Evolutionary conservation across 2,797 vertebrate genomes (phyloP), one percentile per base, ranked within the genome.

Genomic region (Oceanodroma leucorhoa): DNA sequence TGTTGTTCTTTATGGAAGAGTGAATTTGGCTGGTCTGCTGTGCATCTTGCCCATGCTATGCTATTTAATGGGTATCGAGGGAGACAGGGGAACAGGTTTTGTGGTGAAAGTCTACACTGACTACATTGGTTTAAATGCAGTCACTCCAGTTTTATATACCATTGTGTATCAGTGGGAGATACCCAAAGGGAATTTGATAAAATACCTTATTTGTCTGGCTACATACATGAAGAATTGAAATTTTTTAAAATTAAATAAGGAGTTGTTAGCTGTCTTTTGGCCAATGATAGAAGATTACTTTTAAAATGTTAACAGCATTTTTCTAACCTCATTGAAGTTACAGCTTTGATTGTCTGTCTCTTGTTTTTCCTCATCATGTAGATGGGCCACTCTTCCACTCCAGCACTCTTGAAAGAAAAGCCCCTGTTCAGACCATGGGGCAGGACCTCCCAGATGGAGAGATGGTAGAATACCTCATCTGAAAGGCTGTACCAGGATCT

Each of bases 401-500:
- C 97, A 99, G 97, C 96, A 99, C 99, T 46, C 97, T 99, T 83
- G 99, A 99, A 97, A 98, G 99, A 91, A 98, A 99, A 97, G 96
- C 98, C 23, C 98, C 98, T 5, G 86, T 98, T 94, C 99, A 99
- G 94, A 95, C 98, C 57, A 95, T 98, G 96, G 97, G 98, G 58
- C 99, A 99, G 96, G 99, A 99, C 83, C 95, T 98, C 92, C 97
- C 97, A 71, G 99, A 99, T 94, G 98, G 96, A 22, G 99, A 99
- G 96, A 98, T 99, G 98, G 99, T 99, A 97, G 99, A 99, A 98
- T 99, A 99, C 98, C 99, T 99, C 96, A 99, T 99, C 98, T 99
- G 98, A 99, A 91, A 32, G 67, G 89, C 90, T 58, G 78, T 77
- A 15, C 94, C 67, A 69, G 90, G 90, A 94, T 62, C 55, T 95